Percentiles rank a stretch among this genome's conserved stretches.
These are phyloP conservation scores for Helicolenus hilgendorfi DNA, from an alignment of 2,797 vertebrate species.

Conservation along the genomic window DNA sequence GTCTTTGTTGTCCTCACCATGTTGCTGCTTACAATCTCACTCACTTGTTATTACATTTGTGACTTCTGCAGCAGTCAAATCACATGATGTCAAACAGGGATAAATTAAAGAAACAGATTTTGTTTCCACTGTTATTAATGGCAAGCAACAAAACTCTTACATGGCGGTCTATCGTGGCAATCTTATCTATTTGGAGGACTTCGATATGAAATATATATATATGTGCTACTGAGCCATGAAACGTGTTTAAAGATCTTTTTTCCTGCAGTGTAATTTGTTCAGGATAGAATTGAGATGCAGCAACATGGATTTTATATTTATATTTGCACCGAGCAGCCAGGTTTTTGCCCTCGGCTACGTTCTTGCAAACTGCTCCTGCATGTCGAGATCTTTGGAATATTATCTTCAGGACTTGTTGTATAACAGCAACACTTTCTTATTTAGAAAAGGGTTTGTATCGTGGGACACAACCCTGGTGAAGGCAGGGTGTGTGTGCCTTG, in stretches of 20 bases:
- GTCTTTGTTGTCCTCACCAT: not conserved
- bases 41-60: not conserved
- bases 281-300: not conserved
- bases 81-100: not conserved
- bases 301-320: constrained; percentile 19
- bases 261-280: not conserved
- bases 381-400: constrained; percentile 17
- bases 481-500: not conserved
- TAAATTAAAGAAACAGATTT: not conserved
- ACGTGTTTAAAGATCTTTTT: not conserved
- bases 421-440: constrained; percentile 50
- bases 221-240: not conserved
- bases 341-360: constrained; percentile 45
- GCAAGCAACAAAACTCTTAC: not conserved
- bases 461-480: not conserved
- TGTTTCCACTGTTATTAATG: not conserved
- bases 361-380: constrained; percentile 41
- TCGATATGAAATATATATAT: not conserved
- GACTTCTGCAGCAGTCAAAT: constrained; percentile 1
- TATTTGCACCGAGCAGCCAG: constrained; percentile 6
- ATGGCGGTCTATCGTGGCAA: not conserved
- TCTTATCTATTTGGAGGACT: not conserved
- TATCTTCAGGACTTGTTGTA: constrained; percentile 35
- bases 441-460: constrained; percentile 1
- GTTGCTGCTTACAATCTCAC: not conserved